These are phyloP conservation scores for Dasyprocta punctata DNA, from an alignment of 2,113 vertebrate species.

Conservation along the genomic window DNA sequence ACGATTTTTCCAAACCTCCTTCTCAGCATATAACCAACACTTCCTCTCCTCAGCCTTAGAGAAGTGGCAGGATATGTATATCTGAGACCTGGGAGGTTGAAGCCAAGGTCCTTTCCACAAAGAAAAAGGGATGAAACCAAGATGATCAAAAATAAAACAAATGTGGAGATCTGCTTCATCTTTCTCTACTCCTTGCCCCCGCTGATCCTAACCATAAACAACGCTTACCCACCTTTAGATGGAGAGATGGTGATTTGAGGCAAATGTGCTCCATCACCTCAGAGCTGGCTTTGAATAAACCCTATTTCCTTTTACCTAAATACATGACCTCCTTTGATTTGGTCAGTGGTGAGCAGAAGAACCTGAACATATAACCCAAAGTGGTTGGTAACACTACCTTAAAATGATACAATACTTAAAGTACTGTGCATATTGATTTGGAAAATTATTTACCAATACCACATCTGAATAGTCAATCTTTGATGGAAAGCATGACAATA, in stretches of 20 bases:
- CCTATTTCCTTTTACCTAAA: background rate
- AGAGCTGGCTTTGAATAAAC: background rate
- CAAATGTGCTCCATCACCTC: background rate
- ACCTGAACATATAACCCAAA: background rate
- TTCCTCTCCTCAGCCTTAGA: background rate
- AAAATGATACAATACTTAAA: background rate
- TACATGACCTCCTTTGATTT: background rate
- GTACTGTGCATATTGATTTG: background rate
- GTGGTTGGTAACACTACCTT: background rate
- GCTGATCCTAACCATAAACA: background rate
- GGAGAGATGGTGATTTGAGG: background rate
- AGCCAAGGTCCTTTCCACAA: background rate
- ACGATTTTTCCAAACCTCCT: background rate
- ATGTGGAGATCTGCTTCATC: no score
- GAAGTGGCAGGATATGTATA: background rate
- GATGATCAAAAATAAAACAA: background rate
- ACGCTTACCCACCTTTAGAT: background rate
- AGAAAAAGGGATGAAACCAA: background rate
- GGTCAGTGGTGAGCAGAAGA: background rate
- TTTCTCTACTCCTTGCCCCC: background rate
- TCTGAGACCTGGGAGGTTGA: background rate
- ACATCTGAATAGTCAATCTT: background rate
- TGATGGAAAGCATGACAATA: background rate
- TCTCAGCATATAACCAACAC: background rate
- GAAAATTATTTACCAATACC: background rate